These are phyloP conservation scores for Silurus glanis DNA, from an alignment of 2,113 vertebrate genomes.

Conservation along the genomic window DNA sequence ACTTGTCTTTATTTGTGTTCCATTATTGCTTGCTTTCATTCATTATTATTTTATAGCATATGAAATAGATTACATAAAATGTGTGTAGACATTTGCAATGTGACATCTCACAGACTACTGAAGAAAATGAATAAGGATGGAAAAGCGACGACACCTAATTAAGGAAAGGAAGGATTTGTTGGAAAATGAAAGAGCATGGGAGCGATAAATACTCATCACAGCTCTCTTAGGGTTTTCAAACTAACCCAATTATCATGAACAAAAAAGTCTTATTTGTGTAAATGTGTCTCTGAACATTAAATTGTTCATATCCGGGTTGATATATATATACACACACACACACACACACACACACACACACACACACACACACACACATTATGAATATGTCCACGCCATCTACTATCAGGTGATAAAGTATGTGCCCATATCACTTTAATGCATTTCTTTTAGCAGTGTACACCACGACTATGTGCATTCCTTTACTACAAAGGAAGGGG, in stretches of 20 bases:
- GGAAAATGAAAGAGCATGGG: no score
- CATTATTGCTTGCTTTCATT: not conserved
- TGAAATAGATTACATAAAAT: not conserved
- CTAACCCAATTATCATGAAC: not conserved
- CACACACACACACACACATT: no score
- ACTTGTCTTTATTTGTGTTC: not conserved
- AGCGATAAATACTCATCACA: no score
- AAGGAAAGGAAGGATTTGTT: no score
- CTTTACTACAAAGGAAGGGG: constrained; percentile 36
- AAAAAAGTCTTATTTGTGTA: not conserved
- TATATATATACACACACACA: no score
- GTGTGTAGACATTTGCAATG: not conserved
- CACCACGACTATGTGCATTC: not conserved
- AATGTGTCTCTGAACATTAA: not conserved
- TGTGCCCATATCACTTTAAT: not conserved
- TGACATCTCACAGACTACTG: no score
- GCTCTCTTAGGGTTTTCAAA: not conserved
- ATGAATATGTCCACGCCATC: not conserved
- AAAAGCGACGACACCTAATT: no score
- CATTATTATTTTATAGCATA: not conserved
- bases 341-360: no score
- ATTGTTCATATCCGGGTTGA: not conserved
- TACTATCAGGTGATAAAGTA: not conserved
- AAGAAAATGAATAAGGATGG: no score
- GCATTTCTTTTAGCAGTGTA: not conserved